phyloP scores from a whole-genome alignment of 1,140 invertebrate genomes.

The Drosophila tropicalis region DNA sequence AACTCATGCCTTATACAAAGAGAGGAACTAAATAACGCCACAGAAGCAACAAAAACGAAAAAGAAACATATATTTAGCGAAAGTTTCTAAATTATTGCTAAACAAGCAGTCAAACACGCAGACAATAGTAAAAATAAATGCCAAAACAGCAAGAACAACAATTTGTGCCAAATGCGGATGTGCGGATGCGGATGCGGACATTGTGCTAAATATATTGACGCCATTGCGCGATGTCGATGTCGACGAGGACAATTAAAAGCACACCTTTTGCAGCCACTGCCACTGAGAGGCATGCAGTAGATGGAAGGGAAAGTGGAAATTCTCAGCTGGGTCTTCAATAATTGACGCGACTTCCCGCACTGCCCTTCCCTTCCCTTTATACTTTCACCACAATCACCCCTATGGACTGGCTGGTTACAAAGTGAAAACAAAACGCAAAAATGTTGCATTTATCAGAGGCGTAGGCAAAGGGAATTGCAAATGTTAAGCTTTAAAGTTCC shows the following conservation, averaged over 20 bases:
- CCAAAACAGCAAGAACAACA: conserved; percentile 43
- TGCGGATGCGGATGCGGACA: conserved; percentile 27
- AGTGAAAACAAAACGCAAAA: conserved; percentile 67
- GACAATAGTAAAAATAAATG: conserved; percentile 34
- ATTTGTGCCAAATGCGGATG: conserved; percentile 62
- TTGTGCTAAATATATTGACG: conserved; percentile 68
- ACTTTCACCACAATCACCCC: neutral
- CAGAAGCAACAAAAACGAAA: conserved; percentile 65
- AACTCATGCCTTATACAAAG: neutral
- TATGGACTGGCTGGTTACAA: conserved; percentile 31
- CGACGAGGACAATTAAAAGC: conserved; percentile 73
- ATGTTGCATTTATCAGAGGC: conserved; percentile 40
- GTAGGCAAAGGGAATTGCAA: neutral
- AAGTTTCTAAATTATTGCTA: conserved; percentile 80
- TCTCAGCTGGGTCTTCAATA: conserved; percentile 63
- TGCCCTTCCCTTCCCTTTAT: neutral
- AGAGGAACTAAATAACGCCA: conserved; percentile 37
- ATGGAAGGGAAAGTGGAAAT: neutral
- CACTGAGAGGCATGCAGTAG: neutral
- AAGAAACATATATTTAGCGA: conserved; percentile 71
- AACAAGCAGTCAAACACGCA: conserved; percentile 72
- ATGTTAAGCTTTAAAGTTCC: no score
- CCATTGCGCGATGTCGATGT: conserved; percentile 21
- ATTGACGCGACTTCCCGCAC: conserved; percentile 58
- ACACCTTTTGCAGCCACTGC: conserved; percentile 68